A percentile compares a stretch with the other conserved stretches of the same genome.
Evolutionary conservation across 2,888 invertebrate genomes (phyloP).

Genomic region (Philereme transversata): DNA sequence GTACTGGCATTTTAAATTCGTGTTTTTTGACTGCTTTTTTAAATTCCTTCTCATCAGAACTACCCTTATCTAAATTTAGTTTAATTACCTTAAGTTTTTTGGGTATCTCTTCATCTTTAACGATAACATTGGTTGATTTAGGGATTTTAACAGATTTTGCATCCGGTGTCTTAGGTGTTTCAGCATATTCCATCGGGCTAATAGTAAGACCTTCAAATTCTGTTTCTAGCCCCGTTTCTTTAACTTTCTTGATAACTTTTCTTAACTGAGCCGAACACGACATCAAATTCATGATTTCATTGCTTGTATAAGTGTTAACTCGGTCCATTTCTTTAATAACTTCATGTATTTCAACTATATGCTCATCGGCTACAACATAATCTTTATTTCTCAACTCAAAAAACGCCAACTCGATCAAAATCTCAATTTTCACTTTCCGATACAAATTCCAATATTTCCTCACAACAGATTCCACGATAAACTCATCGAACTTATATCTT

Average conservation of each 20-base stretch:
- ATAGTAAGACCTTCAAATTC: conserved; percentile 35
- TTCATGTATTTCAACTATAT: conserved; percentile 60
- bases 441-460: conserved; percentile 43
- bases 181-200: conserved; percentile 15
- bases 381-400: conserved; percentile 56
- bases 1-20: conserved; percentile 67
- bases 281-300: conserved; percentile 64
- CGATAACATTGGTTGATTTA: conserved; percentile 42
- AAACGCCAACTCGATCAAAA: conserved; percentile 59
- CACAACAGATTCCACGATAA: conserved; percentile 48
- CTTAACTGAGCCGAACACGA: conserved; percentile 54
- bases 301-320: conserved; percentile 48
- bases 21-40: conserved; percentile 40
- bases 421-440: conserved; percentile 47
- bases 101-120: conserved; percentile 64
- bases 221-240: conserved; percentile 51
- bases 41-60: conserved; percentile 43
- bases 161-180: conserved; percentile 54
- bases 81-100: conserved; percentile 60
- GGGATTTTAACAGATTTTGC: conserved; percentile 47
- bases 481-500: conserved; percentile 43
- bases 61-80: conserved; percentile 57
- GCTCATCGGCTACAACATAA: conserved; percentile 53
- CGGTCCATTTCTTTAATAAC: conserved; percentile 45
- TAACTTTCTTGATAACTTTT: conserved; percentile 37